Evolutionary conservation across 2,888 invertebrate genomes (phyloP).

Genomic region (Argynnis bischoffii): DNA sequence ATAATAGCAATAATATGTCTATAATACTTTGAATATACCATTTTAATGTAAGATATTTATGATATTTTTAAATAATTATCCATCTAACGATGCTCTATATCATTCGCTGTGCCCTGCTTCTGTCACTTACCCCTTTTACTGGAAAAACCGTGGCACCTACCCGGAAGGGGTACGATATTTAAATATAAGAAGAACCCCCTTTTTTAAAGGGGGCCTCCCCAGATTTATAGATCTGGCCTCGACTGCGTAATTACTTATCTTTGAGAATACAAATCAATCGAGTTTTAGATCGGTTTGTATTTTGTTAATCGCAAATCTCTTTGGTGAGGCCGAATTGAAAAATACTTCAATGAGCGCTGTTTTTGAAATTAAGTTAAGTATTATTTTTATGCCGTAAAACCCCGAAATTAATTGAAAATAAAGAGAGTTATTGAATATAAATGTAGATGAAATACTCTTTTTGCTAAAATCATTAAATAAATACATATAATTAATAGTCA

Average conservation of each 20-base stretch:
- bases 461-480: too few relatives aligned
- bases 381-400: not conserved
- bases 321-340: slow-evolving; percentile 16
- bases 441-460: too few relatives aligned
- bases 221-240: slow-evolving; percentile 81
- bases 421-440: too few relatives aligned
- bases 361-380: slow-evolving; percentile 9
- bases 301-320: slow-evolving; percentile 35
- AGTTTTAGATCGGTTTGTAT: slow-evolving; percentile 39
- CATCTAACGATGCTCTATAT: not conserved
- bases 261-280: slow-evolving; percentile 81
- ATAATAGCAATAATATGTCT: too few relatives aligned
- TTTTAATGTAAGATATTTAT: too few relatives aligned
- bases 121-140: slow-evolving; percentile 83
- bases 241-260: slow-evolving; percentile 81
- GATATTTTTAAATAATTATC: too few relatives aligned
- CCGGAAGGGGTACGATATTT: slow-evolving; percentile 83
- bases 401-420: too few relatives aligned
- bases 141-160: slow-evolving; percentile 83
- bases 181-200: slow-evolving; percentile 83
- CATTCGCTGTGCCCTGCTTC: slow-evolving; percentile 44
- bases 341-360: slow-evolving; percentile 6
- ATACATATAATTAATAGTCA: too few relatives aligned
- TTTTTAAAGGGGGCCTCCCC: slow-evolving; percentile 72
- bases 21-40: too few relatives aligned